Base-by-base conservation (phyloP, 30 jellyfish, hydroid and myxozoan genomes). In the Hydractinia symbiolongicarpus region DNA sequence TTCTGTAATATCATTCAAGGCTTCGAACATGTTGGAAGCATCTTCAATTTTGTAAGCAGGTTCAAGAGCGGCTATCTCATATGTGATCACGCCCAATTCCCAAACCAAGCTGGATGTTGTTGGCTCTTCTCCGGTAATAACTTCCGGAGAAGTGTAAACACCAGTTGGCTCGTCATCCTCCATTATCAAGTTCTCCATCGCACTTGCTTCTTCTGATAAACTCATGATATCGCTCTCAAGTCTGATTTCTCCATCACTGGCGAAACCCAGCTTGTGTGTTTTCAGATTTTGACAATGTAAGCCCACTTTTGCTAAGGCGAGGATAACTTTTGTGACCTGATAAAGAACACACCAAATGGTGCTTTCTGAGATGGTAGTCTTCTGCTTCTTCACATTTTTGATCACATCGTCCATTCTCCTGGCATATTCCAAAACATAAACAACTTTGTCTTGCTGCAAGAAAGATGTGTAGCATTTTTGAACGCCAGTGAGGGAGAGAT, bases 91-190 rank as follows among this genome's bases (percentile, higher is more conserved):
- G 5, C 95, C 95, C 13, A 86, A 15, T 5, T 21, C 82, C 95
- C 95, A 86, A 19, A 79, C 64, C 7, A 19, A 78, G 5, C 89
- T 70, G 17, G 77, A 74, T 53, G 40, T 50, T 5, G 86, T 57
- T 61, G 86, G 73, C 54, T 72, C 89, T 69, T 86, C 95, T 44
- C 95, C 95, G 49, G 83, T 50, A 5, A 86, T 86, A 5, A 79
- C 53, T 64, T 86, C 95, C 7, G 95, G 95, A 20, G 95, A 83
- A 15, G 88, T 86, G 83, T 86, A 86, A 60, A 86, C 78, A 61
- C 89, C 82, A 8, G 57, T 15, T 11, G 86, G 19, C 30, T 86
- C 89, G 67, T 83, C 78, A 40, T 62, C 95, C 53, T 86, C 77
- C 83, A 86, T 61, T 6, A 86, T 89, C 79, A 86, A 79, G 66